Evolutionary conservation across 2,888 invertebrate genomes (phyloP).

Genomic region (Leptinotarsa juncta): DNA sequence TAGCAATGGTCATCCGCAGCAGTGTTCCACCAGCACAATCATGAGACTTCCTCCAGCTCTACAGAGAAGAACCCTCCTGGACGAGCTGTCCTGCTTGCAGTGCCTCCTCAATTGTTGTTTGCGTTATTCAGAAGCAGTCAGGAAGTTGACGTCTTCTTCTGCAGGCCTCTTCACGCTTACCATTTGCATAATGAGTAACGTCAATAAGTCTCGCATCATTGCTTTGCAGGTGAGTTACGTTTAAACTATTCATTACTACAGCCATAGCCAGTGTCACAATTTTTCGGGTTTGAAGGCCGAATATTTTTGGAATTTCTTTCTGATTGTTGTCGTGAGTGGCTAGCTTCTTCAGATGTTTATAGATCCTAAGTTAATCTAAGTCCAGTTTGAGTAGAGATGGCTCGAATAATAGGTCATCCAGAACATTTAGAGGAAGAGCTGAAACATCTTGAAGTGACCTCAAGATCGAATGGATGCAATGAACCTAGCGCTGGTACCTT

Average conservation of each 20-base stretch:
- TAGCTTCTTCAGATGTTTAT: no score
- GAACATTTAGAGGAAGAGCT: no score
- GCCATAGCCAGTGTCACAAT: no score
- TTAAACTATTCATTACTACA: not conserved
- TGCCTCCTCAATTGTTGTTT: slow-evolving; percentile 85
- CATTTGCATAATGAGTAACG: slow-evolving; percentile 88
- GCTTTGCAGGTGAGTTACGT: slow-evolving; percentile 79
- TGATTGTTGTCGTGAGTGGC: no score
- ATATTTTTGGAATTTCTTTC: no score
- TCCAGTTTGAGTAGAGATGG: no score
- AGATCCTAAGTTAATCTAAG: no score
- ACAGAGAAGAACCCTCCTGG: slow-evolving; percentile 80
- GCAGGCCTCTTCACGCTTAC: slow-evolving; percentile 87
- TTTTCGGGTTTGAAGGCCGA: no score
- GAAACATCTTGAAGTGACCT: no score
- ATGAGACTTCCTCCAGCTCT: slow-evolving; percentile 74
- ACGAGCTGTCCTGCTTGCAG: slow-evolving; percentile 90
- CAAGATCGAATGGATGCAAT: no score
- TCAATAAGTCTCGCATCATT: slow-evolving; percentile 85
- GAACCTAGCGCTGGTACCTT: no score
- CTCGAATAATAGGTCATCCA: no score
- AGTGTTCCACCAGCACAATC: slow-evolving; percentile 58
- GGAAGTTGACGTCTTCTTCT: slow-evolving; percentile 80
- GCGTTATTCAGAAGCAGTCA: slow-evolving; percentile 82
- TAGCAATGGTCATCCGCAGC: slow-evolving; percentile 62